Evolutionary conservation across 2,113 vertebrate species (phyloP).

Genomic region (Elachura formosa): DNA sequence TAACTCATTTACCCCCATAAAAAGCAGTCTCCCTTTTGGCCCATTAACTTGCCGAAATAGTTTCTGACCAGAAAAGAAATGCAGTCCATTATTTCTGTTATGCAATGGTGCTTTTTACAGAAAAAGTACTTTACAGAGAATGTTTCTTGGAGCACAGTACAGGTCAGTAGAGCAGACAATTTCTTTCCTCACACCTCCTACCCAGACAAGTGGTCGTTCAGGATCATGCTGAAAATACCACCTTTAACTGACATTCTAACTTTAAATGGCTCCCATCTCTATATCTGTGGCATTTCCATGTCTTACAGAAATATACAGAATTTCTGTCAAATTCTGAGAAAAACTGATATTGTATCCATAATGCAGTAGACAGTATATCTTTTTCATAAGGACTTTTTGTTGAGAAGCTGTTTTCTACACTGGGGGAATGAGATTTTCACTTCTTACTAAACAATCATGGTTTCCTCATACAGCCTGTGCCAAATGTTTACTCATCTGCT

Average conservation of each 20-base stretch:
- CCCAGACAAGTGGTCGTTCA: not conserved
- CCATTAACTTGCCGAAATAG: not conserved
- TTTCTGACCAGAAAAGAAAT: not conserved
- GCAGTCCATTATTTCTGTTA: not conserved
- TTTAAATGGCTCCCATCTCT: not conserved
- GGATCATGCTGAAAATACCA: not conserved
- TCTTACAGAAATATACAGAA: not conserved
- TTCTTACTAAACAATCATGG: not conserved
- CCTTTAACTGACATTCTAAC: not conserved
- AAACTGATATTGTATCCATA: not conserved
- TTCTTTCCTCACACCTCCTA: not conserved
- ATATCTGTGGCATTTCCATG: not conserved
- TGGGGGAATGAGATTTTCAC: not conserved
- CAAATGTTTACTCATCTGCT: not conserved
- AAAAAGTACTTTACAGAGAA: not conserved
- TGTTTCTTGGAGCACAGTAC: not conserved
- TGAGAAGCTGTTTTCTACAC: not conserved
- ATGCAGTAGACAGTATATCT: not conserved
- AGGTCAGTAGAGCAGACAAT: not conserved
- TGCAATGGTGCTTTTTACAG: not conserved
- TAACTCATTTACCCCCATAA: not conserved
- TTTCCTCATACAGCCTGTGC: not conserved
- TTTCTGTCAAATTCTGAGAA: not conserved
- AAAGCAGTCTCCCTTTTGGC: not conserved
- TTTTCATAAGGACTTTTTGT: not conserved